These are phyloP conservation scores for Olivierus martensii DNA, from an alignment of 1,140 invertebrate genomes.

Conservation along the genomic window DNA sequence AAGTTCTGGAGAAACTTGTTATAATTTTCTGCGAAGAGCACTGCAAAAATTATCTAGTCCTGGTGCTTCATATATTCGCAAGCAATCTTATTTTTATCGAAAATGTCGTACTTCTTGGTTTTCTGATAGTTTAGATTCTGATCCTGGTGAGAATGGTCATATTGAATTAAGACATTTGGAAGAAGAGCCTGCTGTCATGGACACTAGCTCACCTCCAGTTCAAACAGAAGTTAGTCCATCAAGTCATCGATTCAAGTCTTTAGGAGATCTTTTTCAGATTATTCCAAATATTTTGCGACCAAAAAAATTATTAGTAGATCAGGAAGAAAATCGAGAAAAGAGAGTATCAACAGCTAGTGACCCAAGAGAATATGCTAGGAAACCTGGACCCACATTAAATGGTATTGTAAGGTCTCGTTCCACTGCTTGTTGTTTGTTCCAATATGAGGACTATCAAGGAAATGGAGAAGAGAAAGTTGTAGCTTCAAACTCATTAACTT, in stretches of 20 bases:
- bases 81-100: slow-evolving; percentile 14
- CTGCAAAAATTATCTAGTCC: slow-evolving; percentile 44
- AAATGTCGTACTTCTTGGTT: slow-evolving; percentile 15
- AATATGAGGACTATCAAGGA: neutral
- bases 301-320: slow-evolving; percentile 8
- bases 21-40: slow-evolving; percentile 78
- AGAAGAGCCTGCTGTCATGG: slow-evolving; percentile 26
- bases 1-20: slow-evolving; percentile 83
- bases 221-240: neutral
- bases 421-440: slow-evolving; percentile 20
- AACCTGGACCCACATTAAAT: slow-evolving; percentile 2
- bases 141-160: slow-evolving; percentile 42
- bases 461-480: neutral
- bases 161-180: slow-evolving; percentile 78
- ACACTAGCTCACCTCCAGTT: slow-evolving; percentile 5
- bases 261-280: slow-evolving; percentile 55
- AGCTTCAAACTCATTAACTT: neutral
- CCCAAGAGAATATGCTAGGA: slow-evolving; percentile 14
- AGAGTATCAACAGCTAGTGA: slow-evolving; percentile 19
- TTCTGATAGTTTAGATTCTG: slow-evolving; percentile 16
- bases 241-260: slow-evolving; percentile 53
- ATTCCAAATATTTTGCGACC: slow-evolving; percentile 22
- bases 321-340: slow-evolving; percentile 36
- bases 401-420: slow-evolving; percentile 24
- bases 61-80: neutral